phyloP scores from a whole-genome alignment of 2,888 invertebrate genomes.

The Vannuccia rotundouncinata region DNA sequence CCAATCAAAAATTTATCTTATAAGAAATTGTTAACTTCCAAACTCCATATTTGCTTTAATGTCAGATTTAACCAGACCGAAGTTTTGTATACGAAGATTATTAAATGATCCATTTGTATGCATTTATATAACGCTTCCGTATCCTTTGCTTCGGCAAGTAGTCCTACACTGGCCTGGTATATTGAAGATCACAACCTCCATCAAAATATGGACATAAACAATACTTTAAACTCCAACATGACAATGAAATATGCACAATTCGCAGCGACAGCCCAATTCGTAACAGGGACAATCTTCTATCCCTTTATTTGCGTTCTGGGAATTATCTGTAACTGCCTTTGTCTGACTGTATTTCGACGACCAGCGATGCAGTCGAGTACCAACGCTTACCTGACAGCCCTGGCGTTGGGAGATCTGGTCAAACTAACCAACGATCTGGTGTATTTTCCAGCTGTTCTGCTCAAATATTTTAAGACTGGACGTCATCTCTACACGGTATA shows the following conservation, averaged over 20 bases:
- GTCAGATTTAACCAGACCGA: too few relatives aligned
- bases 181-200: neutral
- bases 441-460: conserved; percentile 37
- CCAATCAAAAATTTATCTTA: neutral
- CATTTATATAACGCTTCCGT: neutral
- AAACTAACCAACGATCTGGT: conserved; percentile 37
- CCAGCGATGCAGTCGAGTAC: conserved; percentile 34
- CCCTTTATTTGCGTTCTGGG: conserved; percentile 34
- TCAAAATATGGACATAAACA: neutral
- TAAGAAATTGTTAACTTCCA: too few relatives aligned
- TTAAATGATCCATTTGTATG: too few relatives aligned
- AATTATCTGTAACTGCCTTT: conserved; percentile 33
- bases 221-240: neutral
- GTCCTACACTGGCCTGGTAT: neutral
- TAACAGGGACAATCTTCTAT: conserved; percentile 27
- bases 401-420: conserved; percentile 35
- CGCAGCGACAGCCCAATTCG: neutral
- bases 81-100: too few relatives aligned
- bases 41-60: too few relatives aligned
- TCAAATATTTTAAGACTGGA: conserved; percentile 8
- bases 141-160: neutral
- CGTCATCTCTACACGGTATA: conserved; percentile 19
- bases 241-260: neutral
- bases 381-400: conserved; percentile 36
- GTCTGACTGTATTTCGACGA: conserved; percentile 18